Evolutionary conservation across 2,888 invertebrate species (phyloP).

Genomic region (Cabera pusaria): DNA sequence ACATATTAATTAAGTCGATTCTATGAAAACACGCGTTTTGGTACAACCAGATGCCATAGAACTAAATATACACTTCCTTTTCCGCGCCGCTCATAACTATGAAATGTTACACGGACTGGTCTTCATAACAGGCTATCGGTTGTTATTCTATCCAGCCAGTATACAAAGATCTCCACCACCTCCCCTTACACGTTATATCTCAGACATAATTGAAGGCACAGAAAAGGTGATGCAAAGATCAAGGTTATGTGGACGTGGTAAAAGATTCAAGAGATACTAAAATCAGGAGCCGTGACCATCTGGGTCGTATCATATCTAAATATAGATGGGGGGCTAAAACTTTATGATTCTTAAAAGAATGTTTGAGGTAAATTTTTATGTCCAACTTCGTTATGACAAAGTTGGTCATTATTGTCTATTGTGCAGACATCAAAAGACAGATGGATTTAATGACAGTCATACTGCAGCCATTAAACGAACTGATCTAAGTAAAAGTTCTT

Average conservation of each 20-base stretch:
- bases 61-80: constrained; percentile 81
- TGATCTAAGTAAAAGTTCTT: constrained; percentile 15
- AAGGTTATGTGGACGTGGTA: constrained; percentile 56
- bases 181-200: constrained; percentile 42
- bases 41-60: constrained; percentile 69
- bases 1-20: constrained; percentile 76
- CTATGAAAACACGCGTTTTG: constrained; percentile 65
- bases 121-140: constrained; percentile 75
- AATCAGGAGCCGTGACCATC: constrained; percentile 78
- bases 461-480: constrained; percentile 20
- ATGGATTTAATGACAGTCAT: constrained; percentile 23
- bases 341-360: constrained; percentile 68
- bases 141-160: constrained; percentile 61
- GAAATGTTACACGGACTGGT: constrained; percentile 70
- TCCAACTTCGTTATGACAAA: constrained; percentile 27
- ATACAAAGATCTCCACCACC: constrained; percentile 49
- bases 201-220: constrained; percentile 44
- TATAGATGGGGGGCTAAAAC: constrained; percentile 69
- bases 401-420: constrained; percentile 31
- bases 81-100: constrained; percentile 77
- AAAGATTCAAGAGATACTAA: constrained; percentile 76
- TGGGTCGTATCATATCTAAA: constrained; percentile 77
- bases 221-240: constrained; percentile 57
- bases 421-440: constrained; percentile 24
- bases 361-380: constrained; percentile 47